Conservation (phyloP, 2,113 vertebrate genomes). For the Ariopsis seemanni region DNA sequence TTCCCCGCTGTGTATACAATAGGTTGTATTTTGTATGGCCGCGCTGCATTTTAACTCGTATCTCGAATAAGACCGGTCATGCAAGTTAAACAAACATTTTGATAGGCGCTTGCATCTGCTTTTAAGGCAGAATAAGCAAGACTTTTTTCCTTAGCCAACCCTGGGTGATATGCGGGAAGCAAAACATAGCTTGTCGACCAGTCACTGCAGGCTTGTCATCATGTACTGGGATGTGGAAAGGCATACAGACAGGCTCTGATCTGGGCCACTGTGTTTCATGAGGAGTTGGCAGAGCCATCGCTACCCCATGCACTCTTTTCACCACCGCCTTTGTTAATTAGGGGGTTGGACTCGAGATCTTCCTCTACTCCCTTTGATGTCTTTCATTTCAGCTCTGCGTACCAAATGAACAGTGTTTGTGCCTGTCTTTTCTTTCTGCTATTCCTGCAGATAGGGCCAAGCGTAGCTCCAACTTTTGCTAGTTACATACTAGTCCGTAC, state of each 20-base stretch:
- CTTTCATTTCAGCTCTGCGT: conserved; percentile 45
- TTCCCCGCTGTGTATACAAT: neutral
- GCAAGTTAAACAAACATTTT: neutral
- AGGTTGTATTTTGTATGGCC: neutral
- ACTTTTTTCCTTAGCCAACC: conserved; percentile 20
- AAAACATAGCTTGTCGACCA: neutral
- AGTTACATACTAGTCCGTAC: too few species aligned
- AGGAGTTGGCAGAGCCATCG: conserved; percentile 77
- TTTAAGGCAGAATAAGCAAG: neutral
- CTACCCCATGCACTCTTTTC: conserved; percentile 86
- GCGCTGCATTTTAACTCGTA: neutral
- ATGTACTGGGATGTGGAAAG: conserved; percentile 68
- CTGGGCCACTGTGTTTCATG: conserved; percentile 76
- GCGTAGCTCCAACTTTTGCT: conserved; percentile 21
- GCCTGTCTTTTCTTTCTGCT: conserved; percentile 6
- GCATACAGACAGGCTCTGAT: conserved; percentile 73
- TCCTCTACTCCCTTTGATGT: conserved; percentile 73
- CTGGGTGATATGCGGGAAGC: neutral
- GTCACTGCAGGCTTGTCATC: conserved; percentile 64
- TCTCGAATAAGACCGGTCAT: neutral
- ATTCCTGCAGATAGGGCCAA: conserved; percentile 20
- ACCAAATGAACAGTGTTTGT: conserved; percentile 55
- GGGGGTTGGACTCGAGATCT: conserved; percentile 82
- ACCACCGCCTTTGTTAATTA: conserved; percentile 88
- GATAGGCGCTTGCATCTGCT: neutral